Conservation (phyloP, 1,140 invertebrate species). For the Ericerus pela region DNA sequence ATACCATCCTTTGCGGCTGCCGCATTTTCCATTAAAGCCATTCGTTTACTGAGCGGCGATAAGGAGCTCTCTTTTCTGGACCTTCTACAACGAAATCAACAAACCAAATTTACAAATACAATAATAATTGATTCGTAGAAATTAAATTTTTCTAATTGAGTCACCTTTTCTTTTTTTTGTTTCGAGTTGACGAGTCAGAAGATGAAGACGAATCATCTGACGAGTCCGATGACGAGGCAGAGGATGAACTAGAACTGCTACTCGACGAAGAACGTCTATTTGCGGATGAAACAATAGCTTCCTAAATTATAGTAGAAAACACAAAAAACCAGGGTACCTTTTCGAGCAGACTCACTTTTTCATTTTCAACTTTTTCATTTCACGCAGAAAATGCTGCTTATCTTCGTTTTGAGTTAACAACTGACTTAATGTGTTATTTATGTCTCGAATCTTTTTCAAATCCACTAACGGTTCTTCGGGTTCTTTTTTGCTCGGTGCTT, state of each 20-base stretch:
- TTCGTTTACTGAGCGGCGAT: slow-evolving; percentile 61
- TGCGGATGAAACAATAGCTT: slow-evolving; percentile 9
- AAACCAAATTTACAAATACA: not conserved
- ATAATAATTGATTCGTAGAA: slow-evolving; percentile 6
- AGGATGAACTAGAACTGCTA: slow-evolving; percentile 14
- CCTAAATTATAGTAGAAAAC: slow-evolving; percentile 13
- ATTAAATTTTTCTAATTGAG: not conserved
- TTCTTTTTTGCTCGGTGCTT: slow-evolving; percentile 43
- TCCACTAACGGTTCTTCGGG: slow-evolving; percentile 67
- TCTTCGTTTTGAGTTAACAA: slow-evolving; percentile 72
- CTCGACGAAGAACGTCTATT: slow-evolving; percentile 14
- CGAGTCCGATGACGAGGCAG: slow-evolving; percentile 13
- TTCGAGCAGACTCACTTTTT: not conserved
- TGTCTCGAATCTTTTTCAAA: slow-evolving; percentile 51
- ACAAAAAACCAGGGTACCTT: slow-evolving; percentile 5
- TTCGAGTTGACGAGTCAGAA: not conserved
- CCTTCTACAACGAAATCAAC: slow-evolving; percentile 21
- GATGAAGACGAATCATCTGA: slow-evolving; percentile 8
- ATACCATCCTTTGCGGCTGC: not conserved
- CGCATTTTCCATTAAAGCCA: slow-evolving; percentile 30
- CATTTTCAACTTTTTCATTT: not conserved
- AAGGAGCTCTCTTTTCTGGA: slow-evolving; percentile 41
- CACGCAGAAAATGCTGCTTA: slow-evolving; percentile 4
- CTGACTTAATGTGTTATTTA: slow-evolving; percentile 37
- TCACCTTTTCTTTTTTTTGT: slow-evolving; percentile 6